Evolutionary conservation across 2,888 invertebrate species (phyloP).

Genomic region (Atrina japonica): DNA sequence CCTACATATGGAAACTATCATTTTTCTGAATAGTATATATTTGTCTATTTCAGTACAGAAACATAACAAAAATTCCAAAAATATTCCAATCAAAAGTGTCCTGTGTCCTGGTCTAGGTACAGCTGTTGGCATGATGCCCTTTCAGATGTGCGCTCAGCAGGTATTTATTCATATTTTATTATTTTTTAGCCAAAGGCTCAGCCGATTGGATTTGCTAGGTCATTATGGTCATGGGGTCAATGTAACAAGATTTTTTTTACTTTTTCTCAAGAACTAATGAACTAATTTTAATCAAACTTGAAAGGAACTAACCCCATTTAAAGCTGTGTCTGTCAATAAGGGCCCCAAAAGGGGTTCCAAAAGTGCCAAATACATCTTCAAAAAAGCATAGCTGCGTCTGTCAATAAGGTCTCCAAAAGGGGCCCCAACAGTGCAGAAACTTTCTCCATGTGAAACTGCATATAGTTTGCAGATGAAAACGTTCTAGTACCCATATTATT

Average conservation of each 20-base stretch:
- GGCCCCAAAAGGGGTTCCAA: too few species aligned
- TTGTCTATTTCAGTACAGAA: slow-evolving; percentile 57
- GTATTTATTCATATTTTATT: slow-evolving; percentile 42
- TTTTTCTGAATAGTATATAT: neutral
- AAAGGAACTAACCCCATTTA: too few species aligned
- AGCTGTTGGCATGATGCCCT: slow-evolving; percentile 71
- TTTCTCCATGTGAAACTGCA: too few species aligned
- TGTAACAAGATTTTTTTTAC: neutral
- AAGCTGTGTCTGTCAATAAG: neutral
- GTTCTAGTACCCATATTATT: too few species aligned
- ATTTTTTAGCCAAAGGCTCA: neutral
- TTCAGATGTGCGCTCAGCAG: slow-evolving; percentile 68
- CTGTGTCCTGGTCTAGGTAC: slow-evolving; percentile 75
- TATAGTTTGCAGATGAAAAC: too few species aligned
- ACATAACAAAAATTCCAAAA: slow-evolving; percentile 57
- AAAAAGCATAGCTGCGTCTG: too few species aligned
- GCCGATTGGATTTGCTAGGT: neutral
- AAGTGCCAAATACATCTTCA: too few species aligned
- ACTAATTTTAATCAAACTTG: too few species aligned
- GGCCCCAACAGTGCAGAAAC: neutral
- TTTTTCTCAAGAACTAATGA: too few species aligned
- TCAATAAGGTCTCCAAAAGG: too few species aligned
- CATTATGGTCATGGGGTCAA: too few species aligned
- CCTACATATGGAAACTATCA: neutral
- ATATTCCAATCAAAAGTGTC: slow-evolving; percentile 66